phyloP scores from a whole-genome alignment of 2,888 invertebrate genomes.

The Hyposoter didymator region DNA sequence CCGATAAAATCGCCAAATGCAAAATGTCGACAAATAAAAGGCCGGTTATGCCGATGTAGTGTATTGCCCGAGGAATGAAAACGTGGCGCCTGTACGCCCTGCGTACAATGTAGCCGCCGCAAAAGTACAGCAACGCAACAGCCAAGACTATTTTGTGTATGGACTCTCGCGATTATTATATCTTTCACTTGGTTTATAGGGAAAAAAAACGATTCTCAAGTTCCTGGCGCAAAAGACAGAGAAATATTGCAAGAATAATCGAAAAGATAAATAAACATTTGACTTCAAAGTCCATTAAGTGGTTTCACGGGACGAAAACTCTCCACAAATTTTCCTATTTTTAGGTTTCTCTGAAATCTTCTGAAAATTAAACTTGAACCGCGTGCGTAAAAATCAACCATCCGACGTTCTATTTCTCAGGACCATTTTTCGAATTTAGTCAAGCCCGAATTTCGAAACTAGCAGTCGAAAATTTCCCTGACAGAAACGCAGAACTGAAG shows the following conservation, averaged over 20 bases:
- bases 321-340: too few species aligned
- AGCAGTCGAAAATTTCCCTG: too few species aligned
- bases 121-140: background rate
- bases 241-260: background rate
- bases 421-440: too few species aligned
- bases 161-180: background rate
- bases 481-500: background rate
- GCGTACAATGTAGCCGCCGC: background rate
- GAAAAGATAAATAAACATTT: background rate
- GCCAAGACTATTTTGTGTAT: background rate
- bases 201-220: background rate
- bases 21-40: slow-evolving; percentile 63
- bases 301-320: background rate
- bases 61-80: slow-evolving; percentile 47
- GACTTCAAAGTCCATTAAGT: background rate
- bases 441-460: too few species aligned
- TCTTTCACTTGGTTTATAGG: background rate
- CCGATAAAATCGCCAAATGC: slow-evolving; percentile 68
- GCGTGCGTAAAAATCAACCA: too few species aligned
- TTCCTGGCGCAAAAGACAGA: background rate
- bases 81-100: slow-evolving; percentile 55
- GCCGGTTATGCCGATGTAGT: slow-evolving; percentile 50
- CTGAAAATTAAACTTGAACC: too few species aligned
- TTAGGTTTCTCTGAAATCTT: too few species aligned
- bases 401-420: too few species aligned